Evolutionary conservation across 2,888 invertebrate species (phyloP).

Genomic region (Conistra vaccinii): DNA sequence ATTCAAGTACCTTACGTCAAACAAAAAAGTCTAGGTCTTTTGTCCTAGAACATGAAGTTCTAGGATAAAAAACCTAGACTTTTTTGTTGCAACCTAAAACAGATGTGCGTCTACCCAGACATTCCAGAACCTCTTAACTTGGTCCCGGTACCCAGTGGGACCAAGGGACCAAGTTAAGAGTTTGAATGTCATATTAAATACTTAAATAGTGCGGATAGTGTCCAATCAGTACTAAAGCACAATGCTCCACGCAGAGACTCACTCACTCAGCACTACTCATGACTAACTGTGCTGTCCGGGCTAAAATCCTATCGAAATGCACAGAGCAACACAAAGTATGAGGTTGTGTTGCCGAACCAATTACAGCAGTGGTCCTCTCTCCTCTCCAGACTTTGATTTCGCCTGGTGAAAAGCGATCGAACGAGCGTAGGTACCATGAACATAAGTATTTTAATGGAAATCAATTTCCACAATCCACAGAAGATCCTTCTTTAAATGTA

Average conservation of each 20-base stretch:
- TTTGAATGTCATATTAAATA: no score
- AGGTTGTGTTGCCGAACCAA: slow-evolving; percentile 23
- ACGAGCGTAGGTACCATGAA: background rate
- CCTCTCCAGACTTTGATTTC: background rate
- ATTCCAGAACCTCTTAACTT: no score
- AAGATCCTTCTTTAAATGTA: no score
- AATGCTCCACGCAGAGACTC: no score
- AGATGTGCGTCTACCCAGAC: no score
- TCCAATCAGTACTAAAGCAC: background rate
- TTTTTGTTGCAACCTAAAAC: no score
- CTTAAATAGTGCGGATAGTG: no score
- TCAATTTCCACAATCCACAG: background rate
- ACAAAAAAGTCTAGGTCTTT: background rate
- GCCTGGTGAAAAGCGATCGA: background rate
- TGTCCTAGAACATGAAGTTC: no score
- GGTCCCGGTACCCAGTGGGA: no score
- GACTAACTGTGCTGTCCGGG: background rate
- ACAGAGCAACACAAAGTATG: slow-evolving; percentile 25
- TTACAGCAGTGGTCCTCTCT: background rate
- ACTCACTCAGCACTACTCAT: background rate
- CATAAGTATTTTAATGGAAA: background rate
- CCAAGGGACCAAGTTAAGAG: no score
- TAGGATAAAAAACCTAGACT: no score
- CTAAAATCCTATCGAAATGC: slow-evolving; percentile 19
- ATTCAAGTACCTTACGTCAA: background rate